These are phyloP conservation scores for Takifugu rubripes DNA, from an alignment of 2,797 vertebrate genomes.

Conservation along the genomic window DNA sequence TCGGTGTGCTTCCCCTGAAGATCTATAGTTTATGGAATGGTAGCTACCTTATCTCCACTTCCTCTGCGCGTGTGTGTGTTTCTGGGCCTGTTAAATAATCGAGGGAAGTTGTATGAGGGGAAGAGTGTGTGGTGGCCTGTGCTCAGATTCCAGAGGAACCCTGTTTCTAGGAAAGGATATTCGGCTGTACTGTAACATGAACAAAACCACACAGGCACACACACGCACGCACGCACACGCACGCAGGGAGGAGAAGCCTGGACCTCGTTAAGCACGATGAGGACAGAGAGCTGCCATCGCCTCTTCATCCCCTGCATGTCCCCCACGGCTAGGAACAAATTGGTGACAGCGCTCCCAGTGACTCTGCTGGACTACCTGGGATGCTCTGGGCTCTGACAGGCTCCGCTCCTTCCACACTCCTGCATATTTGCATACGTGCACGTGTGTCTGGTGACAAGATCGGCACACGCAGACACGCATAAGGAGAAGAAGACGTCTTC, in stretches of 20 bases:
- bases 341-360: constrained; percentile 78
- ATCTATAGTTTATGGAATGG: constrained; percentile 30
- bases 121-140: constrained; percentile 37
- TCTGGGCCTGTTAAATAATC: constrained; percentile 65
- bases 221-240: constrained; percentile 18
- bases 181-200: constrained; percentile 57
- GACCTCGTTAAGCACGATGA: constrained; percentile 79
- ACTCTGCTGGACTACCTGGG: constrained; percentile 62
- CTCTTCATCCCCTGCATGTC: constrained; percentile 80
- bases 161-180: constrained; percentile 44
- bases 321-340: constrained; percentile 84
- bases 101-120: constrained; percentile 45
- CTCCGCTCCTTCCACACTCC: constrained; percentile 29
- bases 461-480: not conserved
- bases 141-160: constrained; percentile 45
- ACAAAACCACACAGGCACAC: constrained; percentile 23
- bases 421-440: constrained; percentile 26
- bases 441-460: constrained; percentile 11
- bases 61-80: constrained; percentile 2
- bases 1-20: constrained; percentile 39
- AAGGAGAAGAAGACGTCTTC: constrained; percentile 1
- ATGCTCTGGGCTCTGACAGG: constrained; percentile 58
- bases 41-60: constrained; percentile 30
- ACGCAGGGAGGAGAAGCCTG: constrained; percentile 35
- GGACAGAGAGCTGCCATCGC: constrained; percentile 74